phyloP scores from a whole-genome alignment of 2,888 invertebrate species.

The Diachrysia chrysitis region DNA sequence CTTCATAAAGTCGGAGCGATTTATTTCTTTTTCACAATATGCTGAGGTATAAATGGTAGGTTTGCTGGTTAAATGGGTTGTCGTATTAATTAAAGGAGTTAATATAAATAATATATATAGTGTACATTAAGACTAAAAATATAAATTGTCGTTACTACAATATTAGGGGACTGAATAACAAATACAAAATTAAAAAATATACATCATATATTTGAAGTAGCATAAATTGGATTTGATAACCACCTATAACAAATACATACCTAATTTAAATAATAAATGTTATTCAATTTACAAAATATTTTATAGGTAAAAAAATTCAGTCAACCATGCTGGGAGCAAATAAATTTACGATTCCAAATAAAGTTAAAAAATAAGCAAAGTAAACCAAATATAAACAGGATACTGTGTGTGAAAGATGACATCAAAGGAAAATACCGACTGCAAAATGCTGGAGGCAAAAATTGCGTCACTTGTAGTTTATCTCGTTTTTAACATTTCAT shows the following conservation, averaged over 20 bases:
- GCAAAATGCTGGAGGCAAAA: conserved; percentile 20
- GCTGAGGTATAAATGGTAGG: conserved; percentile 2
- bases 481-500: conserved; percentile 11
- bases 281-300: too few relatives aligned
- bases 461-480: conserved; percentile 37
- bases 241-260: too few relatives aligned
- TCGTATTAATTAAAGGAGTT: neutral
- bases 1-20: conserved; percentile 40
- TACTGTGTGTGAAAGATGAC: conserved; percentile 39
- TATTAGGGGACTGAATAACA: too few relatives aligned
- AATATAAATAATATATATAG: too few relatives aligned
- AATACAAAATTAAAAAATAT: too few relatives aligned
- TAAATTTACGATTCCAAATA: neutral
- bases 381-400: conserved; percentile 15
- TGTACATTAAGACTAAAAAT: too few relatives aligned
- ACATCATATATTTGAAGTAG: too few relatives aligned
- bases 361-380: conserved; percentile 9
- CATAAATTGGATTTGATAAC: too few relatives aligned
- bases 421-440: conserved; percentile 38
- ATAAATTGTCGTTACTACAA: too few relatives aligned
- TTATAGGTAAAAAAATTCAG: too few relatives aligned
- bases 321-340: too few relatives aligned
- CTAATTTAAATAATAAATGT: too few relatives aligned
- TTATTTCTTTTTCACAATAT: conserved; percentile 18
- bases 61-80: neutral